Conservation (phyloP, 1,140 invertebrate species). For the Spodoptera litura region DNA sequence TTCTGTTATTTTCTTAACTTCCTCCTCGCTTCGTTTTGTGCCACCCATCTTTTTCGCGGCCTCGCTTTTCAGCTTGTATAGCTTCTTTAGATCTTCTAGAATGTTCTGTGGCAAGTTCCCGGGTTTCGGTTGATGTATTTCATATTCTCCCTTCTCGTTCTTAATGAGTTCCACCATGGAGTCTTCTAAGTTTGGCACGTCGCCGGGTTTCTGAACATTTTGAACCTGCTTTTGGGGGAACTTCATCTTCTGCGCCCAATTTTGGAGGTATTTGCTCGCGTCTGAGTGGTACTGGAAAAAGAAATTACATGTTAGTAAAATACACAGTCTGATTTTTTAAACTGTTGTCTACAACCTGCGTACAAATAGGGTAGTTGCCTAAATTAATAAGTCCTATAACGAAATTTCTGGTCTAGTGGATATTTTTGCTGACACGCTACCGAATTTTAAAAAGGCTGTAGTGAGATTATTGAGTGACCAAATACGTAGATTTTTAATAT, state of each 20-base stretch:
- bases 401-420: no score
- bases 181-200: constrained; percentile 76
- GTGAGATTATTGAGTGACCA: no score
- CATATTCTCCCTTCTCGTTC: constrained; percentile 78
- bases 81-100: constrained; percentile 69
- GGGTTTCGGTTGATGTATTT: constrained; percentile 76
- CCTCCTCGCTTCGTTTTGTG: constrained; percentile 68
- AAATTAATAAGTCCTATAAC: no score
- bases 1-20: constrained; percentile 79
- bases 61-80: constrained; percentile 75
- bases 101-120: constrained; percentile 68
- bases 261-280: constrained; percentile 63
- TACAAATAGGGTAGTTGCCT: no score
- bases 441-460: no score
- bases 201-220: constrained; percentile 47
- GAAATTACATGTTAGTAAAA: not conserved
- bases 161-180: constrained; percentile 79
- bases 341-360: no score
- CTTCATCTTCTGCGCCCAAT: constrained; percentile 70
- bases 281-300: constrained; percentile 61
- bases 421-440: no score
- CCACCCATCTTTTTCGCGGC: constrained; percentile 9
- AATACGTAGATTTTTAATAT: no score
- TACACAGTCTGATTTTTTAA: no score
- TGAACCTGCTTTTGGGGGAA: constrained; percentile 41